Evolutionary conservation across 2,888 invertebrate genomes (phyloP).

Genomic region (Auanema sp.): DNA sequence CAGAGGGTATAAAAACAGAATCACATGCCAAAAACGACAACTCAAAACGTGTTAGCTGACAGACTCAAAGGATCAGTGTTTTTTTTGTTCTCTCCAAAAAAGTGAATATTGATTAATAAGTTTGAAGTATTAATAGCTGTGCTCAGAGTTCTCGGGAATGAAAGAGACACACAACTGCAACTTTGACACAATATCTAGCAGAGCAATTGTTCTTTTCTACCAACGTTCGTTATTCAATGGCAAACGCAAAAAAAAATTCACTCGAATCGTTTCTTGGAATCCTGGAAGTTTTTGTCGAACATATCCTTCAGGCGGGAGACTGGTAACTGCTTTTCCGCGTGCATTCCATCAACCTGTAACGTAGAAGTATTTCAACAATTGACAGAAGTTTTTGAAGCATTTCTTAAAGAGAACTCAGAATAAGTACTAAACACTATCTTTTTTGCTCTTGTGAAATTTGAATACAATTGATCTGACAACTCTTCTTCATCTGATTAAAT

Average conservation of each 20-base stretch:
- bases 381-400: neutral
- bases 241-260: slow-evolving; percentile 7
- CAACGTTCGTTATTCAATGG: neutral
- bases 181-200: too few relatives aligned
- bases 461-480: too few relatives aligned
- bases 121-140: too few relatives aligned
- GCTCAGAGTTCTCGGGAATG: too few relatives aligned
- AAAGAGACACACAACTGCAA: too few relatives aligned
- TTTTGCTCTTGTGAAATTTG: too few relatives aligned
- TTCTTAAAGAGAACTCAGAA: neutral
- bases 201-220: too few relatives aligned
- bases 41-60: slow-evolving; percentile 1
- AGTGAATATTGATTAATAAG: too few relatives aligned
- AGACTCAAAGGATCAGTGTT: neutral
- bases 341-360: slow-evolving; percentile 51
- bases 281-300: slow-evolving; percentile 15
- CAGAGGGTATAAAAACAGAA: neutral
- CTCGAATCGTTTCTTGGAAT: slow-evolving; percentile 15
- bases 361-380: neutral
- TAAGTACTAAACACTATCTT: too few relatives aligned
- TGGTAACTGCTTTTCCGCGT: slow-evolving; percentile 63
- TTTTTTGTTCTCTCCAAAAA: slow-evolving; percentile 1
- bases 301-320: slow-evolving; percentile 52
- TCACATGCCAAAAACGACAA: neutral
- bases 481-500: too few relatives aligned